Evolutionary conservation across 2,113 vertebrate species (phyloP), one percentile per base, ranked within the genome.

Genomic region (Notechis scutatus): DNA sequence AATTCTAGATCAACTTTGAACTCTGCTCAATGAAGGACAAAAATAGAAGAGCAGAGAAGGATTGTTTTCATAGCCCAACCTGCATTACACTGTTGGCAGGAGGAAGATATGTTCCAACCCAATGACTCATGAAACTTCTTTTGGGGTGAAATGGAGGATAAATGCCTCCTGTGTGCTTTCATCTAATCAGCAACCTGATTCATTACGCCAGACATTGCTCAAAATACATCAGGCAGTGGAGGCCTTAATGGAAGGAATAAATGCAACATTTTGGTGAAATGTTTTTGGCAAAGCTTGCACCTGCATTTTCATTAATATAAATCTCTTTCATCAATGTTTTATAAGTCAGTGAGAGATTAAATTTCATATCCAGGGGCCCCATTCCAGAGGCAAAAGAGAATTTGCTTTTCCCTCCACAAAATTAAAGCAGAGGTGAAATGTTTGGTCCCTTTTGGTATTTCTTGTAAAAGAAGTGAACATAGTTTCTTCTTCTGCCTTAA

Each of bases 241-340:
- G 93, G 87, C n/a, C 56, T 90, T 96, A 96, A 96, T 92, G 95
- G 96, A 96, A 96, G 95, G 39, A 94, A 96, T 95, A 95, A 92
- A 94, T 92, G 93, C 0, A 89, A 88, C 90, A 93, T 93, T 94
- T 93, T 45, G 95, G 90, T 45, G 59, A 95, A 69, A 69, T 69
- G n/a, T 15, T 93, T 94, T 93, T 50, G 95, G 91, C 39, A 56
- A 95, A 69, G 89, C 55, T 23, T 94, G 92, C 90, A 94, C 93
- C 93, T 88, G 52, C 92, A 47, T 87, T 95, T 94, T 93, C 91
- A 94, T 95, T 95, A 94, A 94, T 93, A 95, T 50, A 95, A 97
- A 94, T 92, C 90, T 91, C 95, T 96, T 94, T 94, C 94, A 92
- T 91, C 94, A 92, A 64, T 87, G 91, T 57, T 94, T 95, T 95